Conservation (phyloP, 2,113 vertebrate species). For the Maccullochella peelii region DNA sequence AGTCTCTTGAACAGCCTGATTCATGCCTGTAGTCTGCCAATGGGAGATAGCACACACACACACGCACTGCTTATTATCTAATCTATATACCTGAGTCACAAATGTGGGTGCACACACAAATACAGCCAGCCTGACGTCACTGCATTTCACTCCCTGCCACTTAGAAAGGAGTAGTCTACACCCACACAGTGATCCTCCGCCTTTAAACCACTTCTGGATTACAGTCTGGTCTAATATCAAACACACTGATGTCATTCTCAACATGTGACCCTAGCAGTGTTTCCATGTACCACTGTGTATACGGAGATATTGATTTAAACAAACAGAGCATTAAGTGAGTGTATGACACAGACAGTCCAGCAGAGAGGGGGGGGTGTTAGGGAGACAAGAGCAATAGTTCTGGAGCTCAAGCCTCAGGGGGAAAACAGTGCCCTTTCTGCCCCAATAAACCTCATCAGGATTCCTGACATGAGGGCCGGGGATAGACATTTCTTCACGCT, state of each 20-base stretch:
- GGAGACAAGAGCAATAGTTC: slow-evolving; percentile 73
- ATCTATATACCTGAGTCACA: slow-evolving; percentile 76
- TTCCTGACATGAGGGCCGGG: slow-evolving; percentile 77
- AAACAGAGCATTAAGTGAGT: slow-evolving; percentile 24
- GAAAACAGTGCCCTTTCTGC: slow-evolving; percentile 83
- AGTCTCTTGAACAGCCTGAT: slow-evolving; percentile 56
- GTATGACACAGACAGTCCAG: slow-evolving; percentile 5
- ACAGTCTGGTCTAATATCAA: slow-evolving; percentile 29
- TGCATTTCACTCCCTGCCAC: slow-evolving; percentile 53
- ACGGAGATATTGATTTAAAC: slow-evolving; percentile 30
- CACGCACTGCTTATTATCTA: slow-evolving; percentile 62
- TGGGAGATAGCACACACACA: slow-evolving; percentile 43
- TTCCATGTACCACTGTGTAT: slow-evolving; percentile 10
- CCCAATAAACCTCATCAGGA: slow-evolving; percentile 85
- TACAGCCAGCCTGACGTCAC: slow-evolving; percentile 63
- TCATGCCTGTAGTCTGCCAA: slow-evolving; percentile 58
- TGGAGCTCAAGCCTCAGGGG: slow-evolving; percentile 77
- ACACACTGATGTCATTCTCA: slow-evolving; percentile 31
- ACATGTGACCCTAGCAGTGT: slow-evolving; percentile 3
- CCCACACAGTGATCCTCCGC: slow-evolving; percentile 19
- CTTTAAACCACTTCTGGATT: slow-evolving; percentile 19
- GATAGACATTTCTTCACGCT: slow-evolving; percentile 83
- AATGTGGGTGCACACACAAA: slow-evolving; percentile 59
- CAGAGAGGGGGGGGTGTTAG: slow-evolving; percentile 26
- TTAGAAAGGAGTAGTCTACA: slow-evolving; percentile 37